A percentile compares a stretch with the other conserved stretches of the same genome.
phyloP scores from a whole-genome alignment of 2,113 vertebrate species.

The Ptilonorhynchus violaceus region DNA sequence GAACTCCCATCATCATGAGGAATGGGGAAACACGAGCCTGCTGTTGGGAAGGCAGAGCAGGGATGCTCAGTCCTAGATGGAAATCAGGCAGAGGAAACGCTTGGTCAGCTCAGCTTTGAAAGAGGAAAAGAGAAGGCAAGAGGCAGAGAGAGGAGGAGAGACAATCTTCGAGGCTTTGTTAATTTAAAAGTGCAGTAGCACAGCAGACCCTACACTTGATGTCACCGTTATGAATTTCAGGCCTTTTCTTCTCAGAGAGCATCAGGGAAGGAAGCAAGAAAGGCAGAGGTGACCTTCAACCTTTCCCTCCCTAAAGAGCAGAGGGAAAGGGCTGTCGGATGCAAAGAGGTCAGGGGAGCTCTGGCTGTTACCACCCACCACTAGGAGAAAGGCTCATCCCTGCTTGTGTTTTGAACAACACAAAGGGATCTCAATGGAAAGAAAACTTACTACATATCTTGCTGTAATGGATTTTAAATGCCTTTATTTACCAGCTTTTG shows the following conservation, averaged over 20 bases:
- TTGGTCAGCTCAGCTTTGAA: neutral
- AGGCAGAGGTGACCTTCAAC: constrained; percentile 18
- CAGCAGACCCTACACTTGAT: neutral
- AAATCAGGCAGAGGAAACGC: neutral
- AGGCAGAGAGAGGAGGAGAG: neutral
- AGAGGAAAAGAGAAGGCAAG: neutral
- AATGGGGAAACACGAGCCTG: neutral
- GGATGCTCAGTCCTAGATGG: neutral
- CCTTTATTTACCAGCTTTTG: neutral
- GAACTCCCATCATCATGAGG: neutral
- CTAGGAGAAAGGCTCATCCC: neutral
- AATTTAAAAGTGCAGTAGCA: neutral
- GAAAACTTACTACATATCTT: neutral
- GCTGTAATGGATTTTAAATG: neutral
- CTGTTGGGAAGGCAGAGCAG: neutral
- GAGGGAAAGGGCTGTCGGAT: neutral
- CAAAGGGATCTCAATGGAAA: neutral
- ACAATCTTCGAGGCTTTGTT: neutral
- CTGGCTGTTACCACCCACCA: neutral
- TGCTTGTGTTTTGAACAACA: neutral
- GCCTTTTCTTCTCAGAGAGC: neutral
- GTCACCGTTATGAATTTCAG: neutral
- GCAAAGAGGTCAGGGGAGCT: neutral
- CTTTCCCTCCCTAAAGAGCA: constrained; percentile 35
- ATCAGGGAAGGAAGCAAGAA: constrained; percentile 20